Conservation (phyloP, 2,888 invertebrate genomes). For the Diabrotica balteata region DNA sequence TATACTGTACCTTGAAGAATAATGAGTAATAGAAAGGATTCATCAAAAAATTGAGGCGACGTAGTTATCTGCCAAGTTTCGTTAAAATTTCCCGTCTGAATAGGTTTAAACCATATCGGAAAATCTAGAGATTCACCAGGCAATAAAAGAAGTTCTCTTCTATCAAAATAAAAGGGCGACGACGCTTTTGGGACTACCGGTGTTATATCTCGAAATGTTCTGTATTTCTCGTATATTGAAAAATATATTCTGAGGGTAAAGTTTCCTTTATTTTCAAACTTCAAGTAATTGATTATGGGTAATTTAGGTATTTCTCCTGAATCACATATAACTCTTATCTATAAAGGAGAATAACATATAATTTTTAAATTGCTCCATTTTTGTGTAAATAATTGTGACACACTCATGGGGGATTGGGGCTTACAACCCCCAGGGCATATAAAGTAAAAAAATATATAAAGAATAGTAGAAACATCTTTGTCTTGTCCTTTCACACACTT, state of each 20-base stretch:
- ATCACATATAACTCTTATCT: conserved; percentile 41
- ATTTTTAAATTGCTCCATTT: too few species aligned
- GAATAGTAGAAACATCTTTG: too few species aligned
- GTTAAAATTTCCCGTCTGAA: conserved; percentile 34
- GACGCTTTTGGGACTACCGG: conserved; percentile 18
- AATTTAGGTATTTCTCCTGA: conserved; percentile 32
- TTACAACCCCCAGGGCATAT: too few species aligned
- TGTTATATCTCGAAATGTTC: conserved; percentile 39
- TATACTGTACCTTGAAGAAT: conserved; percentile 31
- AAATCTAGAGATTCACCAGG: conserved; percentile 63
- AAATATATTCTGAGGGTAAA: conserved; percentile 44
- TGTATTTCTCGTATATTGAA: conserved; percentile 53
- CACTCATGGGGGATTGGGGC: too few species aligned
- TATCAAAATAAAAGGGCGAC: conserved; percentile 64
- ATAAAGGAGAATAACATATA: not conserved
- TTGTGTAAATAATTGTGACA: too few species aligned
- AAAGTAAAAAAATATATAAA: too few species aligned
- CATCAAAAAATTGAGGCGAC: conserved; percentile 38
- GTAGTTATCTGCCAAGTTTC: conserved; percentile 44
- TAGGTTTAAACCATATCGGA: conserved; percentile 61
- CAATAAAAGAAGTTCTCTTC: conserved; percentile 63
- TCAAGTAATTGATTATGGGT: conserved; percentile 35
- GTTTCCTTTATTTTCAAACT: conserved; percentile 46
- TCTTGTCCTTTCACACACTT: too few species aligned
- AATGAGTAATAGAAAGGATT: conserved; percentile 33